These are phyloP conservation scores for Panzeria rudis DNA, from an alignment of 2,888 invertebrate genomes.

Conservation along the genomic window DNA sequence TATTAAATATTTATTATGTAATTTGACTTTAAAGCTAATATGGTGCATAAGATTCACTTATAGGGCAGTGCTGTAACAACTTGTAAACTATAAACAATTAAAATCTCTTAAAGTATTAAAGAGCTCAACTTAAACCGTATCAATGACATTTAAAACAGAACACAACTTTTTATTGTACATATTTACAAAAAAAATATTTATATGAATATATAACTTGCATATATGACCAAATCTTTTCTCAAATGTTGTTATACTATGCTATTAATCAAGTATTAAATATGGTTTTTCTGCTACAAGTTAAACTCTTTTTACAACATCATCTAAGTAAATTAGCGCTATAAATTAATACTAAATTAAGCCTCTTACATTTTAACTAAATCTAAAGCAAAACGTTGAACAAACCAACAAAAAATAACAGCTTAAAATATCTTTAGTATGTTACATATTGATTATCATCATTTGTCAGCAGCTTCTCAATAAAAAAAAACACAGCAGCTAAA, in stretches of 20 bases:
- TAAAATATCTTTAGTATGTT: conserved; percentile 18
- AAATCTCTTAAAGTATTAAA: too few species aligned
- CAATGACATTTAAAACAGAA: too few species aligned
- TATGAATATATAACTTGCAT: too few species aligned
- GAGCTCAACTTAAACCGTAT: too few species aligned
- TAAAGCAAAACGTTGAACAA: background rate
- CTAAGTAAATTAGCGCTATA: conserved; percentile 46
- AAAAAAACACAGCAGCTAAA: conserved; percentile 17
- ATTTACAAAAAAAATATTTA: too few species aligned
- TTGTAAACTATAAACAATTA: too few species aligned
- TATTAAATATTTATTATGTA: too few species aligned
- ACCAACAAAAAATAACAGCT: conserved; percentile 1
- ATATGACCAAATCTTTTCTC: too few species aligned
- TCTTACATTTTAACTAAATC: conserved; percentile 50
- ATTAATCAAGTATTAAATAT: conserved; percentile 12
- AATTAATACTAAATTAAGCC: conserved; percentile 67
- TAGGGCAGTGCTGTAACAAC: too few species aligned
- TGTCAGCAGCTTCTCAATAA: conserved; percentile 54
- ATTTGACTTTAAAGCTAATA: too few species aligned
- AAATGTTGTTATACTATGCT: background rate
- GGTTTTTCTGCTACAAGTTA: conserved; percentile 10
- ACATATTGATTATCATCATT: conserved; percentile 68
- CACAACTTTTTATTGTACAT: too few species aligned
- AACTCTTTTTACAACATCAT: conserved; percentile 33
- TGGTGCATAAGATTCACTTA: too few species aligned